A percentile compares a stretch with the other conserved stretches of the same genome.
Evolutionary conservation across 2,797 vertebrate species (phyloP).

Genomic region (Scolopax rusticola): DNA sequence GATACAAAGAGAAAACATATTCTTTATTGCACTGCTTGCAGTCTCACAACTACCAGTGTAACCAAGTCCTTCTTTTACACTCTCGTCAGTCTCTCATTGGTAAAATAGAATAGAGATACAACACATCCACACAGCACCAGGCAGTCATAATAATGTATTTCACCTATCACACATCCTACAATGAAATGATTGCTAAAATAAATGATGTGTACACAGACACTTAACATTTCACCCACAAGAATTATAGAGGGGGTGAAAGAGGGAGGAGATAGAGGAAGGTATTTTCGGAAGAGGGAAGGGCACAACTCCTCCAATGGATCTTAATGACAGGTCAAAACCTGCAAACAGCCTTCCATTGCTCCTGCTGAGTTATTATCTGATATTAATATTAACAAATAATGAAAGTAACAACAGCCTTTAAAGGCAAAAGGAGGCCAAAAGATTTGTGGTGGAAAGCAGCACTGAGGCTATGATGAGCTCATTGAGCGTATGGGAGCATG

Average conservation of each 20-base stretch:
- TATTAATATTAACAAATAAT: not conserved
- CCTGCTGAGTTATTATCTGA: not conserved
- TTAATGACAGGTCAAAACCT: not conserved
- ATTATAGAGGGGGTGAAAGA: not conserved
- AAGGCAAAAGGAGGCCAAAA: not conserved
- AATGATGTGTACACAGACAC: not conserved
- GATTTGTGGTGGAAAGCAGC: not conserved
- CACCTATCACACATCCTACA: not conserved
- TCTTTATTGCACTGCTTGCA: not conserved
- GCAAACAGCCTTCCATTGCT: not conserved
- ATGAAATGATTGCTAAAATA: not conserved
- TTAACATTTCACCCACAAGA: not conserved
- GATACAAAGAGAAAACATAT: not conserved
- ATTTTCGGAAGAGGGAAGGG: not conserved
- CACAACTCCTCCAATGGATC: not conserved
- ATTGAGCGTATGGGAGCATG: not conserved
- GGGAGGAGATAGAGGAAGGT: not conserved
- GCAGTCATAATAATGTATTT: not conserved
- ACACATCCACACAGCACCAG: not conserved
- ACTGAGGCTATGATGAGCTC: not conserved
- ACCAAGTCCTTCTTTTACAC: not conserved
- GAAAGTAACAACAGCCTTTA: not conserved
- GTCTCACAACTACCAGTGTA: not conserved
- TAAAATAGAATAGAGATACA: not conserved
- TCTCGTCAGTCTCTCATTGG: not conserved